phyloP scores from a whole-genome alignment of 2,888 invertebrate species.

The Chymomyza procnemis region DNA sequence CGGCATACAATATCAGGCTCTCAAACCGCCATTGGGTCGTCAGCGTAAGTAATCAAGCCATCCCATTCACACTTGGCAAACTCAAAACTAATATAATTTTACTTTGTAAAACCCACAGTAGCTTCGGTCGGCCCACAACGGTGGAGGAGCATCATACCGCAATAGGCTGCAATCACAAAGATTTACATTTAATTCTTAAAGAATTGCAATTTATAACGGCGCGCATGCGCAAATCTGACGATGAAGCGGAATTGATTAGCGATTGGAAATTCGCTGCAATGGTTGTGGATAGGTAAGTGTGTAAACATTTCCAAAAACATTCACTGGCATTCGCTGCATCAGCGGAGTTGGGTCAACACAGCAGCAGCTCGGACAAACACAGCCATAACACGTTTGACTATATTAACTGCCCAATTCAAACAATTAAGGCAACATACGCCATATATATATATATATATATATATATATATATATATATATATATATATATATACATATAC shows the following conservation, averaged over 20 bases:
- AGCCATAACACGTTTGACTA: conserved; percentile 12
- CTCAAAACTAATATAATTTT: conserved; percentile 6
- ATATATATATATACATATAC: not conserved
- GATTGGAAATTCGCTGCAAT: conserved; percentile 99
- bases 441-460: too few relatives aligned
- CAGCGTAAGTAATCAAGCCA: conserved; percentile 80
- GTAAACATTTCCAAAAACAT: not conserved
- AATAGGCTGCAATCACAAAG: conserved; percentile 86
- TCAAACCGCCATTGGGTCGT: conserved; percentile 82
- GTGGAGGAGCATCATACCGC: conserved; percentile 85
- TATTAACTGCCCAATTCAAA: conserved; percentile 47
- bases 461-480: too few relatives aligned
- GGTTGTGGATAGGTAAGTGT: conserved; percentile 92
- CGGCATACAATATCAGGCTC: conserved; percentile 83
- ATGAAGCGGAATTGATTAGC: conserved; percentile 93
- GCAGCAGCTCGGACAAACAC: conserved; percentile 28
- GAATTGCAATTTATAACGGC: conserved; percentile 97
- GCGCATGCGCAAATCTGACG: conserved; percentile 95
- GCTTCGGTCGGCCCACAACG: conserved; percentile 87
- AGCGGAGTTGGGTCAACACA: not conserved
- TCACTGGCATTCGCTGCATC: not conserved
- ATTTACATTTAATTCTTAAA: conserved; percentile 92
- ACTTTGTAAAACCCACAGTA: conserved; percentile 59
- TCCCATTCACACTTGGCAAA: conserved; percentile 1
- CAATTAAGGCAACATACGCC: conserved; percentile 51